These are phyloP conservation scores for Champsocephalus gunnari DNA, from an alignment of 2,797 vertebrate species.

Conservation along the genomic window DNA sequence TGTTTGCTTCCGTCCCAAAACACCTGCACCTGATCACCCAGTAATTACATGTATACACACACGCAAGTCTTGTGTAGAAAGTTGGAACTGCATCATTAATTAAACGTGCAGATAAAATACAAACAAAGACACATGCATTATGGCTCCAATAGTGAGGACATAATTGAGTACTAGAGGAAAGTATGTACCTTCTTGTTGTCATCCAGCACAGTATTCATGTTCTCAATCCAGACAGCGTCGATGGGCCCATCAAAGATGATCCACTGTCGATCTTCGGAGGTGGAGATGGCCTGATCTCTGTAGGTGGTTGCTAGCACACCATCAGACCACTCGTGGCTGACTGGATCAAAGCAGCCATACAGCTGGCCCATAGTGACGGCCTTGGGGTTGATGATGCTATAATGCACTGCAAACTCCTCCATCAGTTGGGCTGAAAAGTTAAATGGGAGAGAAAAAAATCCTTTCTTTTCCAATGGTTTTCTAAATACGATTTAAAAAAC, in stretches of 20 bases:
- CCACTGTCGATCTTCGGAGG: conserved; percentile 90
- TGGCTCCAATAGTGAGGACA: not conserved
- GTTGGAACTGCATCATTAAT: no score
- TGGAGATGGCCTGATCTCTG: conserved; percentile 89
- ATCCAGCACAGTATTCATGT: conserved; percentile 97
- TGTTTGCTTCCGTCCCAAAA: no score
- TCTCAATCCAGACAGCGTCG: conserved; percentile 97
- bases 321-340: conserved; percentile 95
- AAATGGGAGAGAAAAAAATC: not conserved
- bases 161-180: not conserved
- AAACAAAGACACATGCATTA: no score
- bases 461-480: conserved; percentile 5
- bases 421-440: conserved; percentile 80
- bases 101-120: no score
- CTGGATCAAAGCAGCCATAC: conserved; percentile 92
- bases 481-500: not conserved
- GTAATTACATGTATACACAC: no score
- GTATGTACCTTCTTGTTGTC: conserved; percentile 94
- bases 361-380: conserved; percentile 94
- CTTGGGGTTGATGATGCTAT: conserved; percentile 93
- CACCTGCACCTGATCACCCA: no score
- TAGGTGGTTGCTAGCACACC: conserved; percentile 91
- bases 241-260: conserved; percentile 96
- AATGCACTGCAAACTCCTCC: conserved; percentile 92
- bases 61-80: no score